These are phyloP conservation scores for Cydia splendana DNA, from an alignment of 1,140 invertebrate genomes.

Conservation along the genomic window DNA sequence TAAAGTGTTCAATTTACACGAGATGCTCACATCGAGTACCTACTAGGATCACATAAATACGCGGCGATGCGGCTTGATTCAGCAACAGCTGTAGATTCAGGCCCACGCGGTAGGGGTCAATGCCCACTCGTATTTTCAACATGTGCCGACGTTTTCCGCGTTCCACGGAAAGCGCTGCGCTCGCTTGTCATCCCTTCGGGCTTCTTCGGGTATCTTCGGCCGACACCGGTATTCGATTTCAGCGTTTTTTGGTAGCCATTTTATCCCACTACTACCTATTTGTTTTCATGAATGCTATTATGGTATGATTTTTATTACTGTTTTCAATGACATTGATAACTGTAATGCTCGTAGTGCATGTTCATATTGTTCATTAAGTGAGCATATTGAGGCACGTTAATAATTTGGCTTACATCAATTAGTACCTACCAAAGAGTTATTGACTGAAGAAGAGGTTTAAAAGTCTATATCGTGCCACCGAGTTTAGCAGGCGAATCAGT, in stretches of 20 bases:
- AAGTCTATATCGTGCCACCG: too few species aligned
- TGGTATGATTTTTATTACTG: background rate
- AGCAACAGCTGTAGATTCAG: conserved; percentile 73
- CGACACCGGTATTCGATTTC: conserved; percentile 25
- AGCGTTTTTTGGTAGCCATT: conserved; percentile 25
- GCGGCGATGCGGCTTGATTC: conserved; percentile 70
- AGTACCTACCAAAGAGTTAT: too few species aligned
- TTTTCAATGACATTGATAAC: too few species aligned
- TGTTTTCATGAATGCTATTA: background rate
- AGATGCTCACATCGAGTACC: conserved; percentile 34
- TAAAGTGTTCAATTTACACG: background rate
- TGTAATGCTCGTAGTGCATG: too few species aligned
- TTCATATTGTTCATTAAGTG: too few species aligned
- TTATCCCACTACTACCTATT: background rate
- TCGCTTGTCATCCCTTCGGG: conserved; percentile 73
- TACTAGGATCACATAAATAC: conserved; percentile 60
- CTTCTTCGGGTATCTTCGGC: conserved; percentile 61
- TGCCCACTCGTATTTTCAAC: conserved; percentile 78
- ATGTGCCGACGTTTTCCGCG: conserved; percentile 78
- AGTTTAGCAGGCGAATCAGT: too few species aligned
- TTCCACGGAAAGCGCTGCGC: conserved; percentile 71
- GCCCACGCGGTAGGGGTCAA: conserved; percentile 72
- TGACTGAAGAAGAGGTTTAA: too few species aligned
- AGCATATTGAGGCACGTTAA: too few species aligned
- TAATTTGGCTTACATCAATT: too few species aligned